Evolutionary conservation across 2,797 vertebrate species (phyloP), one percentile per base, ranked within the genome.

Genomic region (Liparis tanakae): DNA sequence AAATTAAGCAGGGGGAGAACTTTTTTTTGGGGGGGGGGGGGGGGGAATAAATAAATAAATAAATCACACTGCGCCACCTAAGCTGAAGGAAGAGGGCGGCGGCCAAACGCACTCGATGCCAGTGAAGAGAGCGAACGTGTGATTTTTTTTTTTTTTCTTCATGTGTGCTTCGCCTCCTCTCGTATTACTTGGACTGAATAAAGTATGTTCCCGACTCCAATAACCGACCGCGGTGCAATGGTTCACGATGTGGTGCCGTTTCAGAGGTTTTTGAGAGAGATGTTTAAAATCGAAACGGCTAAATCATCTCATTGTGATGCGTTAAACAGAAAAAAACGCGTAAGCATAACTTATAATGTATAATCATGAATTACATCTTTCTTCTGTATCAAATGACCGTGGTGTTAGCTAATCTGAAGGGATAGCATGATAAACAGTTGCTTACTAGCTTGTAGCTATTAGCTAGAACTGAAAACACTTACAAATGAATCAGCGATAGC

Each of bases 1-100:
- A 89, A 90, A 75, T 63, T 50, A 82, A 85, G 80, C 75, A 87
- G 82, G 75, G 73, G 87, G 78, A 87, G 64, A 89, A 78, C 84
- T 69, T 72, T 72, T 77, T 30, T 30, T n/a, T n/a, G n/a, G n/a
- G n/a, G n/a, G n/a, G n/a, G n/a, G n/a, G n/a, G 83, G 83, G 39
- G 10, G 10, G 39, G 10, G 12, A 41, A 41, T 12, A 85, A 85
- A 25, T 1, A 53, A 53, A 53, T 25, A 30, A 55, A 88, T 30
- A 30, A 88, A 74, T 81, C 76, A 77, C 74, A 85, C 64, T 53
- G 65, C 61, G 13, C 61, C 71, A 63, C 50, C 61, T 60, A 71
- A 78, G 76, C 44, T 70, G 70, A 77, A 43, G 71, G 39, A 55
- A 60, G 62, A 81, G 60, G 36, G 66, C 20, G 30, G 65, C 62